phyloP scores from a whole-genome alignment of 1,140 invertebrate genomes.

The Hyles euphorbiae region DNA sequence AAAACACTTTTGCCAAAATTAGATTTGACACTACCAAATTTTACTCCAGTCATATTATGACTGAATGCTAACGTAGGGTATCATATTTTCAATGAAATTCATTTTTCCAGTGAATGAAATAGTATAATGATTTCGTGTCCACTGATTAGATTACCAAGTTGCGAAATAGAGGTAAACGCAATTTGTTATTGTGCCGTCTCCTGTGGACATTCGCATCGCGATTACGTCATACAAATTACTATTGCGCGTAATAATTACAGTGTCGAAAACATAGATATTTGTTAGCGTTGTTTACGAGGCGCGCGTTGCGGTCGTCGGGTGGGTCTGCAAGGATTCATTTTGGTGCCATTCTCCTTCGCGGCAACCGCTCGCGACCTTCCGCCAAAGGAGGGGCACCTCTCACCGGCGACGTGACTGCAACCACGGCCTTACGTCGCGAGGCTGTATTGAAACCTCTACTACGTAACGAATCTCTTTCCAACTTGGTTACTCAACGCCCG shows the following conservation, averaged over 20 bases:
- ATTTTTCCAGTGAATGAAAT: slow-evolving; percentile 52
- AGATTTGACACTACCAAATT: slow-evolving; percentile 29
- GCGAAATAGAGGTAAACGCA: slow-evolving; percentile 29
- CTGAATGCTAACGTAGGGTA: too few species aligned
- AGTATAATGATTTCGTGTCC: slow-evolving; percentile 29
- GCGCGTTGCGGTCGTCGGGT: slow-evolving; percentile 22
- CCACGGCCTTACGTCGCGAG: slow-evolving; percentile 69
- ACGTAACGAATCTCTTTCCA: slow-evolving; percentile 71
- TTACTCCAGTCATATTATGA: neutral
- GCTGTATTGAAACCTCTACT: slow-evolving; percentile 69
- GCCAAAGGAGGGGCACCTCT: slow-evolving; percentile 64
- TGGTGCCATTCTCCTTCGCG: slow-evolving; percentile 62
- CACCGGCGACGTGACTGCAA: slow-evolving; percentile 70
- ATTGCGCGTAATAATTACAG: neutral
- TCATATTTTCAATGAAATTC: slow-evolving; percentile 11
- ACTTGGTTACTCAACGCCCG: slow-evolving; percentile 62
- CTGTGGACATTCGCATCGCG: slow-evolving; percentile 5
- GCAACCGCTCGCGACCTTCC: slow-evolving; percentile 65
- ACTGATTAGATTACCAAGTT: slow-evolving; percentile 49
- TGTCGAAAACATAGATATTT: slow-evolving; percentile 8
- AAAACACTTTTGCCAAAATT: slow-evolving; percentile 17
- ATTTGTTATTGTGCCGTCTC: slow-evolving; percentile 29
- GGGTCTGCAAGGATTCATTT: slow-evolving; percentile 63
- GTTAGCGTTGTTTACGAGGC: slow-evolving; percentile 1
- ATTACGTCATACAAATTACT: slow-evolving; percentile 26